Evolutionary conservation across 1,140 invertebrate species (phyloP), one percentile per base, ranked within the genome.

Genomic region (Acromyrmex echinatior): DNA sequence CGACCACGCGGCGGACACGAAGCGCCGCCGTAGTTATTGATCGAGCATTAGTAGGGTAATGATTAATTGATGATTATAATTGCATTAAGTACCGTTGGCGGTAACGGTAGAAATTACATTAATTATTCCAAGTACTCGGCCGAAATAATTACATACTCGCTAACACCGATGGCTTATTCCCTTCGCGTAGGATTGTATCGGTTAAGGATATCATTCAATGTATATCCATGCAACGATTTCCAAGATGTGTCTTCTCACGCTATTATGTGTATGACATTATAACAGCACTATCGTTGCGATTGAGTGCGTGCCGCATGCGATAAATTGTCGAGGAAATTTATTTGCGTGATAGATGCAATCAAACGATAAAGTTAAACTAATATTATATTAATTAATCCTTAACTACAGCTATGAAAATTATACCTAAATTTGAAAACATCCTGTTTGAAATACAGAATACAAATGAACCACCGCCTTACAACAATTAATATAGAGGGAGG

Each of bases 11-110:
- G 51, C 53, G 60, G 18, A 85, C 74, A 16, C 60, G 45, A 6
- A 71, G 31, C 70, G 39, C 80, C 80, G 53, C 25, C 70, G 56
- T 25, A 84, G 80, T 84, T 84, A 84, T 84, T 84, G 87, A 90
- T 90, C 76, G 82, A 31, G 62, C 85, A 25, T 87, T 90, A 90
- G 68, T 35, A 70, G 73, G 70, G 63, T 76, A 80, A 90, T 90
- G 88, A 90, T 90, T 90, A 90, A 90, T 90, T 77, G 88, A 87
- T 89, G 86, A 86, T 87, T 85, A 87, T 90, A 90, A 90, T 88
- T 90, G 63, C 89, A 90, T 90, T 90, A 90, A 90, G 88, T 65
- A 60, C 31, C 88, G 58, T 18, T 58, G 77, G 86, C 58, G 86
- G 86, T 89, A 90, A 82, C 60, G 66, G 53, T 90, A 86, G 79